Percentiles rank a stretch among this genome's conserved stretches.
Conservation (phyloP, 2,888 invertebrate genomes). For the Amiota communis region DNA sequence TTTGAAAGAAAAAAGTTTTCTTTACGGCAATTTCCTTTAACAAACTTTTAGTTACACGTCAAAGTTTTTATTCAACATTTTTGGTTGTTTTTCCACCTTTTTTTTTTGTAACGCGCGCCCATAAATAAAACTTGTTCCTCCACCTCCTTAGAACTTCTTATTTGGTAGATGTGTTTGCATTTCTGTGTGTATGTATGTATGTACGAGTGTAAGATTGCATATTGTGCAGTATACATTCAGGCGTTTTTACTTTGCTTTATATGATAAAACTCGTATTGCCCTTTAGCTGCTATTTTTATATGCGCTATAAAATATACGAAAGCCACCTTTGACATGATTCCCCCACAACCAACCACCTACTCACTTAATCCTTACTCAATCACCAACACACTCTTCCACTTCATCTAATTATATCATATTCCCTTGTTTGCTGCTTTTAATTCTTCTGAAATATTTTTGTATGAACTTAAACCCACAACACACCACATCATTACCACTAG, state of each 20-base stretch:
- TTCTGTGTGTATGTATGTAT: constrained; percentile 38
- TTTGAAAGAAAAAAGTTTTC: not conserved
- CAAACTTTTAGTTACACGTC: not conserved
- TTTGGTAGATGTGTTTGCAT: constrained; percentile 20
- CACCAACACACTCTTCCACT: no score
- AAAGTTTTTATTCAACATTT: constrained; percentile 2
- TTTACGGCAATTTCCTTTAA: constrained; percentile 10
- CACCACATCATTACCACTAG: no score
- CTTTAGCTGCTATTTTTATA: not conserved
- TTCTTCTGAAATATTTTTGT: no score
- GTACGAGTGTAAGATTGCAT: constrained; percentile 9
- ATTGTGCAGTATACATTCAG: no score
- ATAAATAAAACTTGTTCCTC: constrained; percentile 19
- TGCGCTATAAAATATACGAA: no score
- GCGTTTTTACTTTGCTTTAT: not conserved
- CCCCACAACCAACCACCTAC: no score
- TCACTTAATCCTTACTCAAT: no score
- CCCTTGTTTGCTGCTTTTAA: no score
- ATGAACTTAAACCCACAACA: no score
- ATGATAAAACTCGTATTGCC: no score
- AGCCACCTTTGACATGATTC: no score
- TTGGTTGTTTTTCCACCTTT: constrained; percentile 21
- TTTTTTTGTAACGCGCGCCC: not conserved
- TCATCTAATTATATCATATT: no score
- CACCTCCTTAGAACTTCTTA: not conserved